Base-by-base conservation (phyloP, 2,113 vertebrate genomes). In the Solenodon paradoxus region DNA sequence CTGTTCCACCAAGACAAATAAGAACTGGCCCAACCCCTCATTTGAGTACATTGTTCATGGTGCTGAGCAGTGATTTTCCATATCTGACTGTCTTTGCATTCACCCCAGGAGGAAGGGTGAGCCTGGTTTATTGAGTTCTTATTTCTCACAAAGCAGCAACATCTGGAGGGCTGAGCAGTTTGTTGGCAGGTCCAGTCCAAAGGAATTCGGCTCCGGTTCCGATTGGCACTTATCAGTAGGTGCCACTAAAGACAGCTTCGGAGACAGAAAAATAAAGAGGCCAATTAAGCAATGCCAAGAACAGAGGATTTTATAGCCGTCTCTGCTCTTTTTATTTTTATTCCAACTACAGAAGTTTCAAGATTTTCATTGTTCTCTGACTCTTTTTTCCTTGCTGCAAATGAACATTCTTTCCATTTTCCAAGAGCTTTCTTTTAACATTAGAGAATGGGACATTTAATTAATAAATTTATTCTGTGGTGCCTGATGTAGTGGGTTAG, bases 71-170 rank as follows among this genome's bases (percentile, higher is more conserved):
- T 77, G 92, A 98, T 98, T 98, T 98, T 98, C 98, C 98, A 88
- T 98, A 97, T 97, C 97, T 96, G 87, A 90, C 96, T 81, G 97
- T 98, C 98, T 98, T 97, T 98, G 97, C 88, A 78, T 90, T 98
- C 98, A 98, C 98, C 98, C 98, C 98, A 98, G 97, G 98, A 98
- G 98, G 96, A 98, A 98, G 98, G 98, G 98, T 98, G 97, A 98
- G 98, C 97, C 98, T 98, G 96, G 93, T 95, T 98, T 98, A 89
- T 96, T 95, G 97, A 98, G 98, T 92, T 97, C 96, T 98, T 68
- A n/a, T 98, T 98, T 98, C 98, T 97, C 98, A 85, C 95, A 97
- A 98, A 98, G 97, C 97, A 97, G 97, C 94, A 98, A 98, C 98
- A 98, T 98, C 98, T 98, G 98, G 98, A 98, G 97, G 0, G 0